Evolutionary conservation across 2,797 vertebrate genomes (phyloP).

Genomic region (Acomys russatus): DNA sequence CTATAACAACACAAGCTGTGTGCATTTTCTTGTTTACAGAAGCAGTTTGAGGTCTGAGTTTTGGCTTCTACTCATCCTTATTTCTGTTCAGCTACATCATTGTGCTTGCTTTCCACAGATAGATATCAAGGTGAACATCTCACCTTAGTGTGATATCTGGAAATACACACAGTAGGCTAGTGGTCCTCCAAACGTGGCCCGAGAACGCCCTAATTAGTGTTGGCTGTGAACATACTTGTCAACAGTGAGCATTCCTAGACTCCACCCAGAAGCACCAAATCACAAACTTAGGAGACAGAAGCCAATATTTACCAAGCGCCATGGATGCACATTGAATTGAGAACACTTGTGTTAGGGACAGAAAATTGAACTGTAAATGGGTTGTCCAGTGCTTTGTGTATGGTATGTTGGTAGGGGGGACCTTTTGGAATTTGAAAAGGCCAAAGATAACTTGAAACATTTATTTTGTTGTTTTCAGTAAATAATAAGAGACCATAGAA

Average conservation of each 20-base stretch:
- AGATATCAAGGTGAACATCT: not conserved
- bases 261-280: not conserved
- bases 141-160: not conserved
- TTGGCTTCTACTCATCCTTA: not conserved
- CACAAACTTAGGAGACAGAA: not conserved
- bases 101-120: not conserved
- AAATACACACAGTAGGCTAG: not conserved
- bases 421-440: not conserved
- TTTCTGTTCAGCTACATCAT: conserved; percentile 14
- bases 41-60: not conserved
- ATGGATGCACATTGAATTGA: not conserved
- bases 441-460: not conserved
- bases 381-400: not conserved
- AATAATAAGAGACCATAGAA: not conserved
- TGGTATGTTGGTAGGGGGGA: not conserved
- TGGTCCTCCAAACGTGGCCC: not conserved
- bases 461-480: conserved; percentile 30
- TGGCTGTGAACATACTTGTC: not conserved
- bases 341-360: not conserved
- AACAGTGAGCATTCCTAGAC: not conserved
- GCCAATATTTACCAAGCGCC: not conserved
- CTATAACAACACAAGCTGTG: not conserved
- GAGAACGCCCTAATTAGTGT: not conserved
- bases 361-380: not conserved
- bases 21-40: not conserved